These are phyloP conservation scores for Crambe crambe DNA, from an alignment of 37 sponge, comb jelly and placozoan genomes.

Conservation along the genomic window DNA sequence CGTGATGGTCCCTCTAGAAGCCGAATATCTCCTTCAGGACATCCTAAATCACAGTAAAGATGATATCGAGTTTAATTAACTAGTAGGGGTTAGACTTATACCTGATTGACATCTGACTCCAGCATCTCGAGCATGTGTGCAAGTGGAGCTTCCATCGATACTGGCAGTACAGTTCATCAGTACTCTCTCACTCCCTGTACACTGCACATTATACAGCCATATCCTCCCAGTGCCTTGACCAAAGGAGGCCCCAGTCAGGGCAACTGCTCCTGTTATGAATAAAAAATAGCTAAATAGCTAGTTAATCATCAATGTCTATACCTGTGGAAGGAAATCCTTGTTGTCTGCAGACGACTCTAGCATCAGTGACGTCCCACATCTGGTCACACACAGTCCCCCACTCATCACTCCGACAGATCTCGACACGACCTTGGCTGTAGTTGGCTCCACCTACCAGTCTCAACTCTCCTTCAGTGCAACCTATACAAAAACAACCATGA, in stretches of 20 bases:
- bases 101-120: slow-evolving; percentile 37
- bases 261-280: slow-evolving; percentile 1
- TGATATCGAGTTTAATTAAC: not conserved
- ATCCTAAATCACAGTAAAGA: slow-evolving; percentile 15
- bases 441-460: slow-evolving; percentile 35
- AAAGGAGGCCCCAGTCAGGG: not conserved
- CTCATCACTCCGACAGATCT: slow-evolving; percentile 32
- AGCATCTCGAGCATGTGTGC: slow-evolving; percentile 6
- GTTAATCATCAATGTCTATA: not conserved
- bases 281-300: not conserved
- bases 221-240: slow-evolving; percentile 11
- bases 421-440: slow-evolving; percentile 43
- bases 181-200: not conserved
- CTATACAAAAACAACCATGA: not conserved
- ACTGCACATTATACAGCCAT: not conserved
- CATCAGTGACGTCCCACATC: slow-evolving; percentile 12
- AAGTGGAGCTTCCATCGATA: not conserved
- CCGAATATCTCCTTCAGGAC: not conserved
- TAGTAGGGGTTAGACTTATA: not conserved
- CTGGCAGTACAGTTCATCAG: slow-evolving; percentile 15
- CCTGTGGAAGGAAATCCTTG: slow-evolving; percentile 10
- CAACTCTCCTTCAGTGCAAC: slow-evolving; percentile 26
- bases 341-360: slow-evolving; percentile 23
- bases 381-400: slow-evolving; percentile 66
- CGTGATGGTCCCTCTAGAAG: not conserved